phyloP scores from a whole-genome alignment of 2,797 vertebrate genomes.

The Peromyscus eremicus region DNA sequence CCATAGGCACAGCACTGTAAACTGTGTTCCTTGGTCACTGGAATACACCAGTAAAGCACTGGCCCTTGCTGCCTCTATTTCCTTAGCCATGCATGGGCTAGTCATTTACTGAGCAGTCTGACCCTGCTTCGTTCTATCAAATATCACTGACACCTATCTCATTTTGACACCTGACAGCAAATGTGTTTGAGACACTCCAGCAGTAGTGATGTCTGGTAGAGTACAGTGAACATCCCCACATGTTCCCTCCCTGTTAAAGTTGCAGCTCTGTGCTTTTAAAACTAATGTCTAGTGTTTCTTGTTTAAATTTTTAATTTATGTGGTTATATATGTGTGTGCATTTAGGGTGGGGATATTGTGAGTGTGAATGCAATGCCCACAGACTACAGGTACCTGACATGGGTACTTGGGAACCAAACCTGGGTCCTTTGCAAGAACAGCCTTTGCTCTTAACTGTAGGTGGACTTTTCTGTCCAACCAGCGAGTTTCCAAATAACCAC shows the following conservation, averaged over 20 bases:
- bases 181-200: background rate
- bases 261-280: background rate
- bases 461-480: background rate
- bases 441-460: background rate
- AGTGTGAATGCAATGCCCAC: background rate
- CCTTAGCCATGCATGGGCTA: background rate
- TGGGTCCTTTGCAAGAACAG: background rate
- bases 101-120: background rate
- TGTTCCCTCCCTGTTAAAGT: conserved; percentile 8
- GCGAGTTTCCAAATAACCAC: background rate
- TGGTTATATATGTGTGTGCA: background rate
- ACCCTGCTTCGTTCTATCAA: conserved; percentile 8
- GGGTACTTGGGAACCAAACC: background rate
- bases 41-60: background rate
- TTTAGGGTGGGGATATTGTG: background rate
- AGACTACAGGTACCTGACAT: background rate
- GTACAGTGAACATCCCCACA: conserved; percentile 10
- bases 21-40: background rate
- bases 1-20: background rate
- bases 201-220: background rate
- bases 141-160: background rate
- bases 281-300: conserved; percentile 29
- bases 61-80: background rate
- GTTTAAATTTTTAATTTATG: background rate
- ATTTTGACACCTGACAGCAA: conserved; percentile 15